Evolutionary conservation across 53 echinoderm and acorn worm genomes (phyloP).

Genomic region (Astropecten irregularis): DNA sequence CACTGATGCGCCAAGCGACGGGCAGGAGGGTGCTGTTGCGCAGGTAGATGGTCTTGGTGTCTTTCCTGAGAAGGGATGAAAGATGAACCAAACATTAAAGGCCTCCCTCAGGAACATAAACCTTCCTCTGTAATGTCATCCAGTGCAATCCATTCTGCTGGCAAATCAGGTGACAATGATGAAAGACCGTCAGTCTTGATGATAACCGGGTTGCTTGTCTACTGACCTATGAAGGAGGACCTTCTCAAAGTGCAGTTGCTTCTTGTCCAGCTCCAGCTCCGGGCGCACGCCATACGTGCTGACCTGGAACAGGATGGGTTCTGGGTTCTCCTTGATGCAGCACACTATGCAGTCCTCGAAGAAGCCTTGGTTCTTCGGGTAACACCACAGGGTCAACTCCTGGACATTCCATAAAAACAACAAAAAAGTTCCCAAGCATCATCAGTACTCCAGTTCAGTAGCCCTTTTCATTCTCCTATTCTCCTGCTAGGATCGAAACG

Average conservation of each 20-base stretch:
- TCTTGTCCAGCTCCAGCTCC: conserved; percentile 98
- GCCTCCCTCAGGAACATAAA: too few species aligned
- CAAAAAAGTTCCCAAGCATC: too few species aligned
- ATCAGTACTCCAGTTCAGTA: too few species aligned
- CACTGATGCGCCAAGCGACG: conserved; percentile 91
- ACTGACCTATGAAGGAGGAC: conserved; percentile 92
- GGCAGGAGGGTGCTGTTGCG: conserved; percentile 96
- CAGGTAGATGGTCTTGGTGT: conserved; percentile 98
- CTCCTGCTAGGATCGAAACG: too few species aligned
- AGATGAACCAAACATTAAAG: too few species aligned
- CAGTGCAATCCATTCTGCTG: too few species aligned
- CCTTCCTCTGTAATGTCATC: too few species aligned
- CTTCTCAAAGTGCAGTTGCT: conserved; percentile 97
- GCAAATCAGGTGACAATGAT: too few species aligned
- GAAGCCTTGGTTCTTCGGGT: conserved; percentile 99
- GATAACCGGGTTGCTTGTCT: too few species aligned
- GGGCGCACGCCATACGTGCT: conserved; percentile 95
- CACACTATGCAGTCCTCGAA: conserved; percentile 96
- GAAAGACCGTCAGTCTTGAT: too few species aligned
- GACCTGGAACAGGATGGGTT: conserved; percentile 94
- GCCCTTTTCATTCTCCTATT: too few species aligned
- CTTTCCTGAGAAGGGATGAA: conserved; percentile 70
- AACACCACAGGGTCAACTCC: conserved; percentile 93
- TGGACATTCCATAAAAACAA: too few species aligned
- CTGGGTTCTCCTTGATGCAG: conserved; percentile 97